A percentile compares a stretch with the other conserved stretches of the same genome.
Conservation (phyloP, 2,888 invertebrate species). For the Eilema sororculum region DNA sequence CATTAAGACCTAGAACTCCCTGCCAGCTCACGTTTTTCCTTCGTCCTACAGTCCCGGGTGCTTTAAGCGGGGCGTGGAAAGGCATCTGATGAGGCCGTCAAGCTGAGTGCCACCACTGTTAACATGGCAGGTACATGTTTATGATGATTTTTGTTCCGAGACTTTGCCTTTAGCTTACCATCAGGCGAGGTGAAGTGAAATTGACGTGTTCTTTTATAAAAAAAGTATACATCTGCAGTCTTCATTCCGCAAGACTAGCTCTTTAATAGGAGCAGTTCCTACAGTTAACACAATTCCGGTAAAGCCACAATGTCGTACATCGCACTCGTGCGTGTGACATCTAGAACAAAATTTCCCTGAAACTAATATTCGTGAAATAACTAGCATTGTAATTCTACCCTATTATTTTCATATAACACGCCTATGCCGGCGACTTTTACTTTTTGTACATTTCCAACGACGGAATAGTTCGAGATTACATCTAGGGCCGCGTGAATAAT, state of each 20-base stretch:
- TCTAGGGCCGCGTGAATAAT: constrained; percentile 33
- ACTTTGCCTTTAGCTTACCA: too few relatives aligned
- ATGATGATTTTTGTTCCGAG: too few relatives aligned
- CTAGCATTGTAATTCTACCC: constrained; percentile 10
- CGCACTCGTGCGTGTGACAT: constrained; percentile 12
- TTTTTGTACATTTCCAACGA: constrained; percentile 26
- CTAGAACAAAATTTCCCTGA: constrained; percentile 4
- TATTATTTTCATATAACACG: constrained; percentile 21
- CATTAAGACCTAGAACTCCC: too few relatives aligned
- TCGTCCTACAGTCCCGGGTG: too few relatives aligned
- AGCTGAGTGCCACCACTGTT: too few relatives aligned
- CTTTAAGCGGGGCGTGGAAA: too few relatives aligned
- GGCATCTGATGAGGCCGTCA: too few relatives aligned
- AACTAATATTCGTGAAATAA: constrained; percentile 10
- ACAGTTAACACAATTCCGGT: background rate
- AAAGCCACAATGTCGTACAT: constrained; percentile 1
- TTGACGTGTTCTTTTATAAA: too few relatives aligned
- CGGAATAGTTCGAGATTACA: constrained; percentile 35
- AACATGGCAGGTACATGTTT: too few relatives aligned
- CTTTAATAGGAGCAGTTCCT: background rate
- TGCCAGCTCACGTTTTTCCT: too few relatives aligned
- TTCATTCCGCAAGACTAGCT: background rate
- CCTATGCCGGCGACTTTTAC: constrained; percentile 21
- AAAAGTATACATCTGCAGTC: background rate
- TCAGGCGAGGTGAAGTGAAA: too few relatives aligned